phyloP scores from a whole-genome alignment of 1,140 invertebrate species.

The Drosophila setifemur region DNA sequence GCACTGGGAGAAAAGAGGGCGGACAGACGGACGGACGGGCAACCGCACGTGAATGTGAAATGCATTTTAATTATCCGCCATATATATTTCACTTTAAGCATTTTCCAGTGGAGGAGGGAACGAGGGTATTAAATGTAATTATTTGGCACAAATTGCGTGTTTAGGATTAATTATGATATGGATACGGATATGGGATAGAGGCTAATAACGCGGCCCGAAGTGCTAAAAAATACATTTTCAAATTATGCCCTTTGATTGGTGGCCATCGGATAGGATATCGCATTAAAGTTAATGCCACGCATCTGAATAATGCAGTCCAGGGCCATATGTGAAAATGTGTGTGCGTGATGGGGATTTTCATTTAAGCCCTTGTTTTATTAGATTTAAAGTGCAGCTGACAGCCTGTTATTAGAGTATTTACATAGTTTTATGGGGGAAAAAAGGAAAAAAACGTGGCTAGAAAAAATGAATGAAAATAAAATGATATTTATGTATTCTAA shows the following conservation, averaged over 20 bases:
- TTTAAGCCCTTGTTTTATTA: neutral
- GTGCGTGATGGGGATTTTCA: constrained; percentile 59
- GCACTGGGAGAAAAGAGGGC: constrained; percentile 36
- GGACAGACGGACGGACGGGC: constrained; percentile 6
- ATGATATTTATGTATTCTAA: too few relatives aligned
- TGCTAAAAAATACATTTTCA: constrained; percentile 70
- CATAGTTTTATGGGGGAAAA: too few relatives aligned
- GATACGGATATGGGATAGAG: too few relatives aligned
- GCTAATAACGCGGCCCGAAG: constrained; percentile 66
- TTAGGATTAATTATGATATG: constrained; percentile 79
- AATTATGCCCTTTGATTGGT: constrained; percentile 63
- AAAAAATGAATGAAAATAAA: too few relatives aligned
- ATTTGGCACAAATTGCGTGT: constrained; percentile 78
- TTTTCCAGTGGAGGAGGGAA: constrained; percentile 29
- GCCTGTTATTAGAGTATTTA: too few relatives aligned
- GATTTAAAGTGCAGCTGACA: constrained; percentile 16
- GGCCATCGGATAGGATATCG: constrained; percentile 42
- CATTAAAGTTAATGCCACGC: constrained; percentile 57
- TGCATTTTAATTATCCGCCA: constrained; percentile 76
- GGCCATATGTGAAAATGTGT: constrained; percentile 9
- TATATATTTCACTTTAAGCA: constrained; percentile 76
- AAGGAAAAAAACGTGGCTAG: too few relatives aligned
- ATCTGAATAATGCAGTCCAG: constrained; percentile 32
- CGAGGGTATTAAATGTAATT: constrained; percentile 72
- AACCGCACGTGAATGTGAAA: constrained; percentile 62